These are phyloP conservation scores for Tethea ocularis DNA, from an alignment of 2,888 invertebrate species.

Conservation along the genomic window DNA sequence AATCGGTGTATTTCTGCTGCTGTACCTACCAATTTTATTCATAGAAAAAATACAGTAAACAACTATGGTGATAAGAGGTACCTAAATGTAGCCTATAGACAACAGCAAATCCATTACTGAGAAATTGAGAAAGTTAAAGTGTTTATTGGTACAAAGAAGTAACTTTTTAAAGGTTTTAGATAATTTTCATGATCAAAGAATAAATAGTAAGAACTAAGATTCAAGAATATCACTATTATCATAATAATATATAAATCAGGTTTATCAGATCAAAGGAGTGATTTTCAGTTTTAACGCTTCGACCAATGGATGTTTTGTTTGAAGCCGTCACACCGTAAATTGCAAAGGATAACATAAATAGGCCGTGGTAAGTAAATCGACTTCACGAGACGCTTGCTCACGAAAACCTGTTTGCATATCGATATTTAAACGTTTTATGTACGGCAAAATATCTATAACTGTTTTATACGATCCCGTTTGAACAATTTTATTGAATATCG, in stretches of 20 bases:
- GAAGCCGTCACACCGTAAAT: background rate
- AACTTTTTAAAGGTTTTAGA: no score
- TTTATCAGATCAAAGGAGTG: background rate
- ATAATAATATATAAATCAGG: background rate
- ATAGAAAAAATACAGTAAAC: no score
- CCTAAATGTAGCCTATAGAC: no score
- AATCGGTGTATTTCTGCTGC: no score
- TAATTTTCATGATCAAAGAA: no score
- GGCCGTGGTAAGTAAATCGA: conserved; percentile 43
- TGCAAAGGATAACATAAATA: conserved; percentile 38
- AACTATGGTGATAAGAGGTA: no score
- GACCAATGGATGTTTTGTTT: background rate
- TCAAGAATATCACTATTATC: no score
- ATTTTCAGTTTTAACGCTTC: background rate
- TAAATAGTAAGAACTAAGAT: no score
- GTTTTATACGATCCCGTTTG: conserved; percentile 67
- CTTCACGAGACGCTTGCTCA: conserved; percentile 37
- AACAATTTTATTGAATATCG: conserved; percentile 76
- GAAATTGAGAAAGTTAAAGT: no score
- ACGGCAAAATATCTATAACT: conserved; percentile 51
- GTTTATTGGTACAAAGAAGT: no score
- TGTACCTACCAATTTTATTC: no score
- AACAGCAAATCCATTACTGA: no score
- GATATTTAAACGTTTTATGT: conserved; percentile 58
- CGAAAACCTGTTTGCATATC: conserved; percentile 59